Evolutionary conservation across 2,888 invertebrate species (phyloP), one percentile per base, ranked within the genome.

Genomic region (Chrysomela aeneicollis): DNA sequence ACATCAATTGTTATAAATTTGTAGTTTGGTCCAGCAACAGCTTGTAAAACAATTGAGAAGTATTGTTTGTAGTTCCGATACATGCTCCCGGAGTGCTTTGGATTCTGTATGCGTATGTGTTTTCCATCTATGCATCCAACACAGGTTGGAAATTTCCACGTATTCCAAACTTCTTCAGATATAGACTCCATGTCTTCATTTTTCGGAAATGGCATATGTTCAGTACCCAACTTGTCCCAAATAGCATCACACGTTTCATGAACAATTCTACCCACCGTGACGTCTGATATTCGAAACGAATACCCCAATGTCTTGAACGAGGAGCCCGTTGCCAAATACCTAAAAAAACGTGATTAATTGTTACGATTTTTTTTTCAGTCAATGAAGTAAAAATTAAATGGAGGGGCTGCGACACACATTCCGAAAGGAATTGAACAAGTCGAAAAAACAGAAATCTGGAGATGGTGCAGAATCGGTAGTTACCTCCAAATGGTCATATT

Each of bases 11-110:
- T 46, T 46, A 66, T 61, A 57, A 69, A 71, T 62, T 59, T 63
- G 37, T 69, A 65, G 54, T 67, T 61, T 26, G 68, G 47, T 2
- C 54, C 68, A 18, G 57, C 66, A 17, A 71, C 68, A 52, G 32
- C 68, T 60, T 67, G 71, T 42, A 71, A 59, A 17, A 68, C 69
- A 47, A 68, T 65, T 32, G 66, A 70, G 47, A 67, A 64, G 42
- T 55, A 69, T 15, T 59, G 57, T 19, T 69, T 69, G 47, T 63
- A 68, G 30, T 64, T 69, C 6, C 47, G 32, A 55, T 63, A 69
- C 63, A 63, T 67, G 49, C 52, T 63, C 21, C 67, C 68, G 2
- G 64, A 63, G 37, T 70, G 42, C 10, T 49, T 47, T 0, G 67
- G 64, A 22, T 21, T 26, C 32, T 52, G 21, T 37, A 55, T 42